A percentile compares a stretch with the other conserved stretches of the same genome.
Conservation (phyloP, 2,113 vertebrate species). For the Syrrhaptes paradoxus region DNA sequence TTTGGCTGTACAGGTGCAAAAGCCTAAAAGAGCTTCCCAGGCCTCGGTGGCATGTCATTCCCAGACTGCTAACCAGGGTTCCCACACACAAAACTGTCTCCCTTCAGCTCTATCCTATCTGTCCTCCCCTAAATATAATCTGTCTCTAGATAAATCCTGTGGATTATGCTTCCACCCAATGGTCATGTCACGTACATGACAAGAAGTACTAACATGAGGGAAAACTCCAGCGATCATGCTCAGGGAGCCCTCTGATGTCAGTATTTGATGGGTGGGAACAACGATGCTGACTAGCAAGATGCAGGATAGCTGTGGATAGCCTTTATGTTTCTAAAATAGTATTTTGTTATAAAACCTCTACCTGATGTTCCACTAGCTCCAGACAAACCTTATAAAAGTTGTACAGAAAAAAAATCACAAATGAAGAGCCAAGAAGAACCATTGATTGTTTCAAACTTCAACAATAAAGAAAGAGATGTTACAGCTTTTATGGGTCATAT, state of each 20-base stretch:
- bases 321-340: not conserved
- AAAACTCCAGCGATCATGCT: slow-evolving; percentile 64
- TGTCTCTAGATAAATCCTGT: slow-evolving; percentile 49
- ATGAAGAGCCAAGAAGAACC: not conserved
- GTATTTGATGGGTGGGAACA: slow-evolving; percentile 48
- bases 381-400: not conserved
- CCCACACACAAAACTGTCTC: not conserved
- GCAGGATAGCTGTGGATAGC: not conserved
- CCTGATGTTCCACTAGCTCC: not conserved
- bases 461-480: not conserved
- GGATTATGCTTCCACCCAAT: slow-evolving; percentile 78
- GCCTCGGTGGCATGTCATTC: not conserved
- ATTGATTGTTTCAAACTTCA: not conserved
- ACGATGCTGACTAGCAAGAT: not conserved
- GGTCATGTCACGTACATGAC: slow-evolving; percentile 68
- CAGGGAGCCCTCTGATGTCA: slow-evolving; percentile 64
- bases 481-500: not conserved
- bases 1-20: not conserved
- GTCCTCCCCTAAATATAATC: not conserved
- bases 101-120: not conserved
- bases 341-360: not conserved
- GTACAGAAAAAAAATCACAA: not conserved
- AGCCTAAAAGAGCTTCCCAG: not conserved
- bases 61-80: accelerated
- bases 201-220: slow-evolving; percentile 69